Base-by-base conservation (phyloP, 2,888 invertebrate species). In the Caenorhabditis virilis region DNA sequence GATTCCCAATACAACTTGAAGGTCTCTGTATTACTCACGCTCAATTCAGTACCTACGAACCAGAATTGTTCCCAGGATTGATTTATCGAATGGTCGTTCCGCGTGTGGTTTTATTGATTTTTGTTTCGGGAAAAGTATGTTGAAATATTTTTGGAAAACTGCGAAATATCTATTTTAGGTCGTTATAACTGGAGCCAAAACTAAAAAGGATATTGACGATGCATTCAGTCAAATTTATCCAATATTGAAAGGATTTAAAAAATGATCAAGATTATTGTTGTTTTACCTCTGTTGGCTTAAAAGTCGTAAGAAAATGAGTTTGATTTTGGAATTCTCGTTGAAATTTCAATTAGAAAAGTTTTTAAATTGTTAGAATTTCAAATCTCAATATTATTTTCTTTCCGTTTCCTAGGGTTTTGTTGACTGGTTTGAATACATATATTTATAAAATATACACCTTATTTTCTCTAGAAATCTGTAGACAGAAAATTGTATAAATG, bases 11-110 rank as follows among this genome's bases (percentile, higher is more conserved):
- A 61, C 87, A 91, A 76, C 85, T 91, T 63, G 91, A 91, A 84
- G 90, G 90, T 30, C 85, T 91, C 36, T 90, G 90, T 45, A 85
- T 91, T n/a, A 90, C 90, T 3, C 91, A 91, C 83, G 89, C 89
- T 68, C 90, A 91, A 84, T 91, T 91, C 84, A 62, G 61, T 48
- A 88, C 92, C 51, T 98, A 98, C 83, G 98, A 98, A 85, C 97
- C 98, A 0, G 98, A 98, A 85, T 86, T 98, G 54, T 98, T 98
- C 85, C 95, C 98, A 7, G 98, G 97, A n/a, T 88, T 98, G 27
- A 93, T 98, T 57, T 98, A 98, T 84, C 88, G 97, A 79, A 82
- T 74, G 76, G 91, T 97, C 38, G 91, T 92, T 80, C 97, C 97
- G 0, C 89, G 93, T 74, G 90, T 98, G 72, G 97, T 97, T 4